A percentile compares a stretch with the other conserved stretches of the same genome.
Conservation (phyloP, 2,888 invertebrate genomes). For the Flexamia atlantica region DNA sequence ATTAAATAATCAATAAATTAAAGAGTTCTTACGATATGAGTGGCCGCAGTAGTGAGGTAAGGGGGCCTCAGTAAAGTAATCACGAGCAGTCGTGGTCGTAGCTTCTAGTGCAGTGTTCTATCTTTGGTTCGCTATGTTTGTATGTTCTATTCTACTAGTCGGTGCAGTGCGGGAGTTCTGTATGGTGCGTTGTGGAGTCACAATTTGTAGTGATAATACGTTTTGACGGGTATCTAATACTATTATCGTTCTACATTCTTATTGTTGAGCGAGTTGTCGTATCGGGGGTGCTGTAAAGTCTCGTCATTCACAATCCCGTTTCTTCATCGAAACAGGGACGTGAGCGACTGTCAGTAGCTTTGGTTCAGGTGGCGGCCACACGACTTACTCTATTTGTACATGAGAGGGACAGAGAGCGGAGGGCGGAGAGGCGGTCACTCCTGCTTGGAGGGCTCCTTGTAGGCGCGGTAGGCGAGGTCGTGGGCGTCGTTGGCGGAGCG, state of each 20-base stretch:
- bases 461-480: conserved; percentile 85
- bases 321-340: conserved; percentile 22
- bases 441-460: conserved; percentile 71
- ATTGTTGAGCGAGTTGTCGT: not conserved
- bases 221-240: not conserved
- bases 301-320: not conserved
- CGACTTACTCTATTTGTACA: conserved; percentile 59
- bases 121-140: conserved; percentile 25
- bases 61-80: conserved; percentile 10
- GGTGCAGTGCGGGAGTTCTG: not conserved
- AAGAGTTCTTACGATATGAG: conserved; percentile 42
- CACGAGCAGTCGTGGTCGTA: not conserved
- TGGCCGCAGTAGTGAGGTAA: conserved; percentile 26
- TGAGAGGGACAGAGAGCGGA: not conserved
- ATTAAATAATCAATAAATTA: conserved; percentile 48
- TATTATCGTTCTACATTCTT: not conserved
- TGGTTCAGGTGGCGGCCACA: conserved; percentile 49
- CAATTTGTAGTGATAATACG: not conserved
- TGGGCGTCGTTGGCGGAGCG: conserved; percentile 82
- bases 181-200: not conserved
- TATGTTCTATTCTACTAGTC: not conserved
- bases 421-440: conserved; percentile 23
- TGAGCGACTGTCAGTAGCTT: conserved; percentile 26
- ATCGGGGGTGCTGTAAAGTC: not conserved
- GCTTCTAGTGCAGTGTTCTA: conserved; percentile 10